These are phyloP conservation scores for Sinocyclocheilus maitianheensis DNA, from an alignment of 2,113 vertebrate genomes.

Conservation along the genomic window DNA sequence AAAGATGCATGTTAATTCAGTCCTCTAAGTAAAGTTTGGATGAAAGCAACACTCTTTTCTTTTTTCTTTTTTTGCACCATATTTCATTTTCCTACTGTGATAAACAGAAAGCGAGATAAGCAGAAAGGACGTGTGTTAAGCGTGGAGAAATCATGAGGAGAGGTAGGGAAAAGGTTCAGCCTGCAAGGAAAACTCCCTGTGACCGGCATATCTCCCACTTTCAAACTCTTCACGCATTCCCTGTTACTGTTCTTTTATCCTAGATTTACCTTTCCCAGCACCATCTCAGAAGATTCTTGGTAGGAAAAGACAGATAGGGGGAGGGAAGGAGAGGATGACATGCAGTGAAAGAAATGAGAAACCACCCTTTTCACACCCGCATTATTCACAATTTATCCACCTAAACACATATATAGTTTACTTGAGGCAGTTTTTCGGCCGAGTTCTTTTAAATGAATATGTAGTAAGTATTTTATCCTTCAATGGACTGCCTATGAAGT, in stretches of 20 bases:
- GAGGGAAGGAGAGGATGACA: neutral
- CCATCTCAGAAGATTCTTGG: neutral
- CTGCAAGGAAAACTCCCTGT: neutral
- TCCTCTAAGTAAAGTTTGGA: neutral
- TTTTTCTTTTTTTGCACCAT: neutral
- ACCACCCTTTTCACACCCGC: neutral
- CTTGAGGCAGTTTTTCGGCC: neutral
- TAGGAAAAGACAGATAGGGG: neutral
- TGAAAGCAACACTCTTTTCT: neutral
- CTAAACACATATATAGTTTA: slow-evolving; percentile 17
- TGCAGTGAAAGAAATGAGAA: neutral
- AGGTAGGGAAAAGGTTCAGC: neutral
- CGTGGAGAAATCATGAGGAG: neutral
- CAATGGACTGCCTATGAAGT: neutral
- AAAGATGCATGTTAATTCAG: neutral
- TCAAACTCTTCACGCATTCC: neutral
- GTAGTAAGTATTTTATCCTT: slow-evolving; percentile 1
- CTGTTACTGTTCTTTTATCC: neutral
- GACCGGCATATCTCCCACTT: neutral
- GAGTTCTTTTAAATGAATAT: neutral
- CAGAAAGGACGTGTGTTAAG: neutral
- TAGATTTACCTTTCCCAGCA: neutral
- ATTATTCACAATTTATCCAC: neutral
- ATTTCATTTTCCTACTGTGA: neutral
- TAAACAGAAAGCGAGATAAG: neutral